Evolutionary conservation across 2,888 invertebrate genomes (phyloP), one percentile per base, ranked within the genome.

Genomic region (Leptopilina drosophilae): DNA sequence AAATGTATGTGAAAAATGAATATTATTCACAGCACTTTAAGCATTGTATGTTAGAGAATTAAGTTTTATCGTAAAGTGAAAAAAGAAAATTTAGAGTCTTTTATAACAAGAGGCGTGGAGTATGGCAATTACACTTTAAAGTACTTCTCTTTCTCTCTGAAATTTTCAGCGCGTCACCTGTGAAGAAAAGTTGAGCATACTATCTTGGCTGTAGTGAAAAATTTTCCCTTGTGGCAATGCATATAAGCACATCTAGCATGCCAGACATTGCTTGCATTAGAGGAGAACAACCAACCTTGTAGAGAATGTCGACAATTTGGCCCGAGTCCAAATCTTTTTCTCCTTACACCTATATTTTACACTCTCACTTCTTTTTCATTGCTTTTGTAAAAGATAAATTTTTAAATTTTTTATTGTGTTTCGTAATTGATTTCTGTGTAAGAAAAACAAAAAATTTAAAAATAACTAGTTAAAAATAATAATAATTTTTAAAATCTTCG

Each of bases 281-380:
- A 62, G 59, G 20, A 62, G 62, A 73, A 14, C 73, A 33, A 73
- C 12, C 26, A 79, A 64, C 81, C 64, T 75, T 80, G 69, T 69
- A 73, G 79, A 64, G 78, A 81, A 79, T 79, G 81, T 79, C 79
- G 26, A 5, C 65, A 65, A 81, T 79, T 83, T 85, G 85, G 83
- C 80, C 1, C 5, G 1, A 5, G 2, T 77, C 85, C 84, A 84
- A 85, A 85, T 85, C 82, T 79, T 79, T 69, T 80, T 40, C 49
- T 82, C 80, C 42, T 42, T 82, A 79, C 82, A 77, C 66, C 59
- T 15, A 53, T 69, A 20, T 64, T 69, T 64, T 26, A 56, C 46
- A 40, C 42, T 76, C 80, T 46, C n/a, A 42, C 12, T 64, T 20
- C 53, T 76, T 66, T 76, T 33, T n/a, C 9, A 42, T 40, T 46